These are phyloP conservation scores for Melitaea athalia DNA, from an alignment of 2,888 invertebrate genomes.

Conservation along the genomic window DNA sequence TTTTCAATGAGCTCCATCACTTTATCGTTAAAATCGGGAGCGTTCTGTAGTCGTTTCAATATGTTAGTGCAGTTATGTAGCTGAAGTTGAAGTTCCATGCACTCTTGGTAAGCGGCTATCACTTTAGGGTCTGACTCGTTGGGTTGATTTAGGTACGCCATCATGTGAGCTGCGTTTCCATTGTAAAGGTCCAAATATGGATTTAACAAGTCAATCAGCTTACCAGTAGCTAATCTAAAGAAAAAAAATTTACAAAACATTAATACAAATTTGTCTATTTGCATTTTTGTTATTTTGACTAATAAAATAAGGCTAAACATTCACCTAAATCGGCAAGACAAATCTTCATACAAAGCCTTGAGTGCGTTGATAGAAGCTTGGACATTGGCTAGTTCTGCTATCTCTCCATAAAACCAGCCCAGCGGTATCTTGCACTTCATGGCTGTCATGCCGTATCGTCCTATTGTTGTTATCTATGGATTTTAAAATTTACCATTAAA, in stretches of 20 bases:
- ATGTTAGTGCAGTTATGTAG: slow-evolving; percentile 91
- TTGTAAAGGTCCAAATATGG: slow-evolving; percentile 90
- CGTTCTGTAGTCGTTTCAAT: slow-evolving; percentile 87
- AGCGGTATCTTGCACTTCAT: slow-evolving; percentile 94
- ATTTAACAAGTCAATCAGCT: slow-evolving; percentile 89
- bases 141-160: slow-evolving; percentile 88
- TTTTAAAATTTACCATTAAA: slow-evolving; percentile 17
- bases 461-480: slow-evolving; percentile 92
- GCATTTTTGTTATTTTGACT: neutral
- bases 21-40: slow-evolving; percentile 64
- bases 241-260: slow-evolving; percentile 21
- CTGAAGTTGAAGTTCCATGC: slow-evolving; percentile 94
- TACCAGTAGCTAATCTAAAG: slow-evolving; percentile 92
- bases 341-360: slow-evolving; percentile 70
- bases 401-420: slow-evolving; percentile 96
- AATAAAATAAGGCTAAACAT: neutral
- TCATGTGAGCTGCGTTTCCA: slow-evolving; percentile 91
- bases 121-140: slow-evolving; percentile 83
- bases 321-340: slow-evolving; percentile 74
- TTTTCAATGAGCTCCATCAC: slow-evolving; percentile 60
- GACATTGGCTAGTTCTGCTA: slow-evolving; percentile 88
- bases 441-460: slow-evolving; percentile 95
- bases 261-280: no score
- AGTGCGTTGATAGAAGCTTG: slow-evolving; percentile 71
- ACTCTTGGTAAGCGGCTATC: slow-evolving; percentile 84